A percentile compares a stretch with the other conserved stretches of the same genome.
These are phyloP conservation scores for Hypotaenidia philippensis DNA, from an alignment of 2,797 vertebrate species.

Conservation along the genomic window DNA sequence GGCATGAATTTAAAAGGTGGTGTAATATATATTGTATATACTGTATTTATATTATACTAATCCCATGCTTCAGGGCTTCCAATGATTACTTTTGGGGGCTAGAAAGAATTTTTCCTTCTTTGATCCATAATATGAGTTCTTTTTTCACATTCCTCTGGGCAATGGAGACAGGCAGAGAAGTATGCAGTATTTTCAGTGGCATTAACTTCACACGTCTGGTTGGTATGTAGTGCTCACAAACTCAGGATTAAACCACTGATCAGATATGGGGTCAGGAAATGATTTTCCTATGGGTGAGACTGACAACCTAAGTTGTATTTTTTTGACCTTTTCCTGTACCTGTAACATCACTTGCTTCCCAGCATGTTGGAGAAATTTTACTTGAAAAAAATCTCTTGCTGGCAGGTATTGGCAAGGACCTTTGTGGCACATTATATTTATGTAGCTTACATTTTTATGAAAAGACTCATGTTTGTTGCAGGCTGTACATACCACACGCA, in stretches of 20 bases:
- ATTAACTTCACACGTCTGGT: not conserved
- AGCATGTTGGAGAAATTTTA: not conserved
- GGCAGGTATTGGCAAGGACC: not conserved
- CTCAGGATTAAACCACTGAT: not conserved
- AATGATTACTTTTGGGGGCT: conserved; percentile 13
- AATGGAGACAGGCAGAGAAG: not conserved
- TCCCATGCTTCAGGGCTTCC: conserved; percentile 13
- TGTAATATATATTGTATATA: conserved; percentile 53
- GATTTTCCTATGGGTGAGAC: not conserved
- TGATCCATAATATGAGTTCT: conserved; percentile 8
- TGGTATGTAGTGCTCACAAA: not conserved
- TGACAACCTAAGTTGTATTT: not conserved
- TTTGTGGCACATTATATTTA: not conserved
- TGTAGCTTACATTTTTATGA: not conserved
- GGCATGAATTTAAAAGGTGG: conserved; percentile 29
- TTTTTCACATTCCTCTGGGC: conserved; percentile 7
- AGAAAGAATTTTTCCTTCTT: conserved; percentile 33
- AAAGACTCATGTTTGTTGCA: not conserved
- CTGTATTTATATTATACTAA: conserved; percentile 45
- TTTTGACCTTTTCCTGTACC: not conserved
- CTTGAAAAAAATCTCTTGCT: not conserved
- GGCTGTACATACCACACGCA: not conserved
- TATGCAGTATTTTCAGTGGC: not conserved
- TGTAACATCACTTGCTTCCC: not conserved
- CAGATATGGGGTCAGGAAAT: not conserved